These are phyloP conservation scores for Acleris cristana DNA, from an alignment of 2,888 invertebrate species.

Conservation along the genomic window DNA sequence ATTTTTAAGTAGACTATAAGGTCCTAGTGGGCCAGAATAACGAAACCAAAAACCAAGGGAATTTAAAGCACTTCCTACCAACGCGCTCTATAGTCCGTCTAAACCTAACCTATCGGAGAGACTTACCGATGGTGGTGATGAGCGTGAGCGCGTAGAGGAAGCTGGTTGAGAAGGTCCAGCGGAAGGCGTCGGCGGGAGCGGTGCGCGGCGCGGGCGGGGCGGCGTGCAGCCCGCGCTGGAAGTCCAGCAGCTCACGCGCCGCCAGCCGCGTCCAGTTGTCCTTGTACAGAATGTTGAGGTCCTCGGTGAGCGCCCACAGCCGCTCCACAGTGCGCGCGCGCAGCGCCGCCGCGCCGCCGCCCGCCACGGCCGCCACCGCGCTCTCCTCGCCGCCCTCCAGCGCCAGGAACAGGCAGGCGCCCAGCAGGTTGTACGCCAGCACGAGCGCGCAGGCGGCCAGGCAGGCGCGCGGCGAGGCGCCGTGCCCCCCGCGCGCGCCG, in stretches of 20 bases:
- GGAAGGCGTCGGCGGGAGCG: conserved; percentile 80
- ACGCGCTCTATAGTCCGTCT: too few relatives aligned
- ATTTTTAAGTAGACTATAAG: too few relatives aligned
- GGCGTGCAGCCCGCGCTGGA: conserved; percentile 86
- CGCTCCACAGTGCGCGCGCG: conserved; percentile 89
- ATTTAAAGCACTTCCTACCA: too few relatives aligned
- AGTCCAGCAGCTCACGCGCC: conserved; percentile 93
- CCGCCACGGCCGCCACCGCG: conserved; percentile 80
- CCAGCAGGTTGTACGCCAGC: conserved; percentile 94
- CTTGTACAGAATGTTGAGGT: conserved; percentile 94
- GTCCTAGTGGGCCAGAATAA: too few relatives aligned
- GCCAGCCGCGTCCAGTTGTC: conserved; percentile 96
- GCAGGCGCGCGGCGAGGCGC: conserved; percentile 88
- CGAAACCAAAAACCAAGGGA: too few relatives aligned
- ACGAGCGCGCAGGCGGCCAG: conserved; percentile 93
- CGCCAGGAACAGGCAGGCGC: conserved; percentile 95
- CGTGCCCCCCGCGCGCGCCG: conserved; percentile 61
- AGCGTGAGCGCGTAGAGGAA: conserved; percentile 96
- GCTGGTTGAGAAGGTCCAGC: conserved; percentile 96
- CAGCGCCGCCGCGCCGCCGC: conserved; percentile 79
- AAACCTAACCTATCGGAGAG: too few relatives aligned
- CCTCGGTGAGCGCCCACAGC: conserved; percentile 93
- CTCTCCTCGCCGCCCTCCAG: conserved; percentile 89
- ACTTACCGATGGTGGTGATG: conserved; percentile 96
- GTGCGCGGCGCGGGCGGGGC: conserved; percentile 72